phyloP scores from a whole-genome alignment of 2,113 vertebrate genomes.

The Eptesicus fuscus region DNA sequence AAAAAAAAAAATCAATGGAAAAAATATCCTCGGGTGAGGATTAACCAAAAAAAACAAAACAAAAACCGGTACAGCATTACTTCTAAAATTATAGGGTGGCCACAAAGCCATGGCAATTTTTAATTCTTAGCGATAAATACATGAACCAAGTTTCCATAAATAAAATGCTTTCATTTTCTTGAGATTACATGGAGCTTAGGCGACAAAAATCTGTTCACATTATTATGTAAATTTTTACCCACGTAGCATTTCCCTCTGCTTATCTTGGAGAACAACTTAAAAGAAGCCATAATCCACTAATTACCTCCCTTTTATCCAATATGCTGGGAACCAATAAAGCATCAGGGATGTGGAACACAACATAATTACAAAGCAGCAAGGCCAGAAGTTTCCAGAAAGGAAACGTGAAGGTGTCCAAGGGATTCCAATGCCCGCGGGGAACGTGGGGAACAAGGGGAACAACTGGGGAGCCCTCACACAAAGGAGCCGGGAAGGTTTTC shows the following conservation, averaged over 20 bases:
- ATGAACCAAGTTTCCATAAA: conserved; percentile 40
- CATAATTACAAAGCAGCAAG: neutral
- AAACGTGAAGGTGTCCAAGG: neutral
- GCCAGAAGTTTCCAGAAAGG: neutral
- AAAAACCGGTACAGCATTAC: accelerated
- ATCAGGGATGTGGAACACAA: conserved; percentile 17
- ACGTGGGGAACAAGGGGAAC: too few relatives aligned
- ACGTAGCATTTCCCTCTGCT: conserved; percentile 25
- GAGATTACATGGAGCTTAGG: neutral
- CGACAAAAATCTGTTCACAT: conserved; percentile 28
- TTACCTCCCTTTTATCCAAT: conserved; percentile 48
- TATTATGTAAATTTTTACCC: conserved; percentile 59
- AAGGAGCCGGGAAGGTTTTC: neutral
- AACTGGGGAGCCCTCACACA: neutral
- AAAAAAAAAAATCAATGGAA: too few relatives aligned
- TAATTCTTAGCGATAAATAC: conserved; percentile 53
- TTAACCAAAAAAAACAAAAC: neutral
- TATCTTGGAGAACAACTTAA: conserved; percentile 43
- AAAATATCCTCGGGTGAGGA: too few relatives aligned
- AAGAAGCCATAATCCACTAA: conserved; percentile 41
- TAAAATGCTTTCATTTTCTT: conserved; percentile 37
- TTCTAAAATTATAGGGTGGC: neutral
- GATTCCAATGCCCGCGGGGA: neutral
- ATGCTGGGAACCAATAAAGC: conserved; percentile 46
- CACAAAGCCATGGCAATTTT: neutral